These are phyloP conservation scores for Aphaenogaster ashmeadi DNA, from an alignment of 1,140 invertebrate genomes.

Conservation along the genomic window DNA sequence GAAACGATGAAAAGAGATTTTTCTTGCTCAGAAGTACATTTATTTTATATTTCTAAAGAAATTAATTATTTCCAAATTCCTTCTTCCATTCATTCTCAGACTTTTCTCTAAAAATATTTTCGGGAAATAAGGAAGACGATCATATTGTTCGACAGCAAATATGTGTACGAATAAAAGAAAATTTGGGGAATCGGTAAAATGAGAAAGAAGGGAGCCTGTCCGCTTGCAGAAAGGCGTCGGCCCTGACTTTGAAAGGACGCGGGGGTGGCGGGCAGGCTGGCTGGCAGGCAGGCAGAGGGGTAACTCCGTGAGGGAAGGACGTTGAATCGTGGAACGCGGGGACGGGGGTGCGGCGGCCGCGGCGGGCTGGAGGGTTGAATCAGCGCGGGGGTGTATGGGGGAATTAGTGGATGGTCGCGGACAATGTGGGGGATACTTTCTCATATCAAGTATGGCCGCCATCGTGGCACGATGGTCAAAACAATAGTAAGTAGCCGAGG, in stretches of 20 bases:
- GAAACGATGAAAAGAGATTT: not conserved
- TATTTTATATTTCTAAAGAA: not conserved
- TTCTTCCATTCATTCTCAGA: not conserved
- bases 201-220: conserved; percentile 27
- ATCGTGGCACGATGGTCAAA: conserved; percentile 87
- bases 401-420: conserved; percentile 86
- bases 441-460: conserved; percentile 88
- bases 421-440: conserved; percentile 87
- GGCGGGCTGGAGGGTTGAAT: conserved; percentile 82
- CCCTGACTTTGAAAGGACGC: conserved; percentile 83
- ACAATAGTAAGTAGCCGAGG: conserved; percentile 86
- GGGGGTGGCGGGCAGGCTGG: conserved; percentile 73
- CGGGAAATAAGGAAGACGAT: not conserved
- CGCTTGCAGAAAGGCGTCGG: conserved; percentile 55
- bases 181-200: not conserved
- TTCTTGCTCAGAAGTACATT: not conserved
- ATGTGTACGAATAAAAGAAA: not conserved
- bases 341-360: conserved; percentile 67
- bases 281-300: conserved; percentile 62
- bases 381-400: conserved; percentile 84
- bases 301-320: conserved; percentile 69
- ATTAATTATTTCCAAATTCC: not conserved
- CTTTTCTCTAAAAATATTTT: not conserved
- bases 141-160: not conserved
- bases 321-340: conserved; percentile 50